phyloP scores from a whole-genome alignment of 2,113 vertebrate species.

The Thunnus maccoyii region DNA sequence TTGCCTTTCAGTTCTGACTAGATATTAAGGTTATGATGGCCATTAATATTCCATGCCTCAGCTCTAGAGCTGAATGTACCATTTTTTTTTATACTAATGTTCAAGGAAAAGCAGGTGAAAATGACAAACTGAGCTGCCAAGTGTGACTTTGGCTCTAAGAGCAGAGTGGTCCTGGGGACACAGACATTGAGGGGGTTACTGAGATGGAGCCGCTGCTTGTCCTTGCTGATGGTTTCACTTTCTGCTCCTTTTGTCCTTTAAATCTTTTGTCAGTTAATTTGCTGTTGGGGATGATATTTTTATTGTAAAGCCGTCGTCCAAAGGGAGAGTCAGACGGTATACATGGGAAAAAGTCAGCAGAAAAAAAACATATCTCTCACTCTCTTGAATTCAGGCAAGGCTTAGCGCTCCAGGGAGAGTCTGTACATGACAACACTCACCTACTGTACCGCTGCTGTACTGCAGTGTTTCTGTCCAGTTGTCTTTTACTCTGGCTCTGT shows the following conservation, averaged over 20 bases:
- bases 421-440: constrained; percentile 29
- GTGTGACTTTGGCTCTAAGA: constrained; percentile 41
- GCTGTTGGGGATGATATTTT: constrained; percentile 57
- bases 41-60: neutral
- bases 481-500: constrained; percentile 1
- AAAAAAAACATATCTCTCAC: constrained; percentile 48
- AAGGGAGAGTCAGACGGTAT: constrained; percentile 39
- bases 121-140: constrained; percentile 48
- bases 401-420: constrained; percentile 43
- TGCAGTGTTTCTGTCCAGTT: constrained; percentile 24
- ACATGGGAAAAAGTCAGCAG: constrained; percentile 7
- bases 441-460: constrained; percentile 18
- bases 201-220: constrained; percentile 53
- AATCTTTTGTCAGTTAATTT: constrained; percentile 55
- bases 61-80: neutral
- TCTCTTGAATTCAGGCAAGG: constrained; percentile 51
- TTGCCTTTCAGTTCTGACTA: neutral
- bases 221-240: constrained; percentile 50
- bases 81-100: neutral
- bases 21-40: neutral
- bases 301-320: constrained; percentile 52
- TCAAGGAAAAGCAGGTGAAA: constrained; percentile 31
- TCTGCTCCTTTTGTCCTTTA: constrained; percentile 64
- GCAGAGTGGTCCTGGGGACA: constrained; percentile 36
- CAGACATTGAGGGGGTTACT: constrained; percentile 35